These are phyloP conservation scores for Caenorhabditis inopinata DNA, from an alignment of 1,140 invertebrate species.

Conservation along the genomic window DNA sequence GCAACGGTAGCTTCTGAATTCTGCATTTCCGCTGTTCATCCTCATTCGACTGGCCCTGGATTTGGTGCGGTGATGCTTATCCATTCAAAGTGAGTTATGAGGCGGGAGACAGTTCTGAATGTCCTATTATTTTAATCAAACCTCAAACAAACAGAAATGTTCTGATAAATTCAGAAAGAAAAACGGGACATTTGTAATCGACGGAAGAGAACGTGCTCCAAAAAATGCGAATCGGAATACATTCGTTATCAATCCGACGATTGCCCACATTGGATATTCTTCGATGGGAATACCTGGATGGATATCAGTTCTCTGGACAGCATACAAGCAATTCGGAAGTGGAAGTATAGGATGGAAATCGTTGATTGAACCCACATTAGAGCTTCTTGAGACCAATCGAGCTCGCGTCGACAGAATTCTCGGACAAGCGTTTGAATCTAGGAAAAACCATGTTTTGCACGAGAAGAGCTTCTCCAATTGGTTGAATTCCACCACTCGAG, in stretches of 20 bases:
- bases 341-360: constrained; percentile 58
- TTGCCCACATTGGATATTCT: constrained; percentile 38
- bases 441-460: background rate
- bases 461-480: background rate
- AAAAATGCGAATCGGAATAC: constrained; percentile 73
- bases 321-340: constrained; percentile 78
- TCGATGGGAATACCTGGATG: constrained; percentile 86
- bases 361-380: constrained; percentile 60
- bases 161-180: constrained; percentile 32
- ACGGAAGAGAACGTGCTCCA: constrained; percentile 81
- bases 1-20: constrained; percentile 80
- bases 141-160: too few species aligned
- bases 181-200: constrained; percentile 68
- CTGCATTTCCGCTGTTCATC: constrained; percentile 81
- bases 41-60: constrained; percentile 83
- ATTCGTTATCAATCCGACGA: constrained; percentile 74
- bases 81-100: constrained; percentile 72
- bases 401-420: background rate
- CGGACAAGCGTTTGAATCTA: background rate
- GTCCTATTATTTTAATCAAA: too few species aligned
- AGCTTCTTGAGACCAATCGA: constrained; percentile 45
- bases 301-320: constrained; percentile 81
- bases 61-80: constrained; percentile 83
- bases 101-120: too few species aligned
- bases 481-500: background rate